Evolutionary conservation across 2,888 invertebrate species (phyloP), one percentile per base, ranked within the genome.

Genomic region (Sesamia inferens): DNA sequence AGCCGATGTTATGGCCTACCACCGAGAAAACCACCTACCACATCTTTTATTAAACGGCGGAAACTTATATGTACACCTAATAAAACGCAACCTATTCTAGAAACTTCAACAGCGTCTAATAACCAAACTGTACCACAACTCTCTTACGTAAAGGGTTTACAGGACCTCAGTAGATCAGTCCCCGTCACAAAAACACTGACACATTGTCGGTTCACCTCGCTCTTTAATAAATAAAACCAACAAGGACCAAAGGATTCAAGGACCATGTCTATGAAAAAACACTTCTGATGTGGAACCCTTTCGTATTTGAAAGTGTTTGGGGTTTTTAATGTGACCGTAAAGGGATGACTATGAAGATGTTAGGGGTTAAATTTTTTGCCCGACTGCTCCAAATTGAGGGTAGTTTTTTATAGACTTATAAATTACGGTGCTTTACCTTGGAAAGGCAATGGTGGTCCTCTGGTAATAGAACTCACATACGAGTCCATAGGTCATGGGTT

Each of bases 181-280:
- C 76, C 51, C 78, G 84, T 87, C 87, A 87, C 86, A 88, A 88
- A 90, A 90, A 90, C 89, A 86, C 83, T 77, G 75, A 75, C 79
- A 74, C 76, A 83, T 71, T 72, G 77, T 64, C 47, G n/a, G 70
- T 57, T 62, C 63, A 79, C 78, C 74, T 74, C 72, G 68, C 84
- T 64, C 61, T 78, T 84, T 80, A 78, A 84, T 84, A 86, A 74
- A 72, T 82, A 86, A 80, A 76, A 71, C 63, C 51, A n/a, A 39
- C 55, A 65, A 65, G 58, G 71, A 22, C 58, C 24, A 39, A 63
- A 65, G 65, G 63, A 24, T 71, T 47, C 59, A 65, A 59, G 55
- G 71, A 63, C 61, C 64, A 19, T 24, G 66, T 42, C n/a, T 63
- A 48, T 62, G 39, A 22, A 79, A 78, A 78, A 79, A 77, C 76